Evolutionary conservation across 1,140 invertebrate genomes (phyloP), one percentile per base, ranked within the genome.

Genomic region (Gryon sp.): DNA sequence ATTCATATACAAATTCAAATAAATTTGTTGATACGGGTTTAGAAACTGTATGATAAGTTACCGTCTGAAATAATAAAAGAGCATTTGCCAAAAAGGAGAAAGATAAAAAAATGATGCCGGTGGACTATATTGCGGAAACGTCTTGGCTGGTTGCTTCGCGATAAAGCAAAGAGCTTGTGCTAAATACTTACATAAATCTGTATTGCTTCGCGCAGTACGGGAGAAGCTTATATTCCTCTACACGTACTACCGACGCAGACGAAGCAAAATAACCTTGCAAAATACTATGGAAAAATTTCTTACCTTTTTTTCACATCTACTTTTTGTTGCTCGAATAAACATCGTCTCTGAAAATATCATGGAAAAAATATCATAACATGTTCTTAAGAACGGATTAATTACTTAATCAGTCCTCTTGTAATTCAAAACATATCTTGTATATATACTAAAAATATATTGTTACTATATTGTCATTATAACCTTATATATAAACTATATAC

Each of bases 151-250:
- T 73, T 81, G 80, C 80, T 78, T 84, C 79, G 86, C 86, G 88
- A 89, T 89, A 89, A 88, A 89, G 88, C 86, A 87, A 87, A 84
- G 84, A 86, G 84, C 86, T 82, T 68, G 85, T 72, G 86, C 86
- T 88, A 88, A 89, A 89, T 88, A 89, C 87, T 88, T 87, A 88
- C 87, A 89, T 89, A 89, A 89, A 89, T 89, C 88, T 89, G 88
- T 88, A 89, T 89, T 89, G 87, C 88, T 83, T 86, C 78, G 69
- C 75, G 59, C 75, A 80, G 65, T 74, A 75, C 65, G 65, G 72
- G 74, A 78, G 78, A 65, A 72, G 74, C 78, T 80, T 80, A 80
- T 52, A 75, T 41, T 57, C 36, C n/a, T n/a, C 68, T 48, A 73
- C 38, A 69, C 28, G 19, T 40, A 43, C 38, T 18, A 20, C 11